Percentiles rank a stretch among this genome's conserved stretches.
Conservation (phyloP, 2,888 invertebrate species). For the Lissonota sp. region DNA sequence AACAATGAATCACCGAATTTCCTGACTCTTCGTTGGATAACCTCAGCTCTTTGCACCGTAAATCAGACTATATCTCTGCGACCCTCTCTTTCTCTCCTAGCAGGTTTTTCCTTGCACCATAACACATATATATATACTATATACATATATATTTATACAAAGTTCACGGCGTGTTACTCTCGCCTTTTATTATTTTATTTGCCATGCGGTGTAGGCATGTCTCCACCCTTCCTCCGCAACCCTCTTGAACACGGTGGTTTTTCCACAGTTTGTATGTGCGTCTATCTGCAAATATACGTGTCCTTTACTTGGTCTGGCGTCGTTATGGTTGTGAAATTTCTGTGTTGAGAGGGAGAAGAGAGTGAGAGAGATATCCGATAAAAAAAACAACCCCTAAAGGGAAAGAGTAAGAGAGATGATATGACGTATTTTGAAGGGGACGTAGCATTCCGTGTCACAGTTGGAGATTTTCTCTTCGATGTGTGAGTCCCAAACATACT, state of each 20-base stretch:
- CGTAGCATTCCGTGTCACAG: constrained; percentile 6
- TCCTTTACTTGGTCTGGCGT: constrained; percentile 17
- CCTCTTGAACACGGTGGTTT: background rate
- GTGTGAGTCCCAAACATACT: constrained; percentile 9
- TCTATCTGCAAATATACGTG: background rate
- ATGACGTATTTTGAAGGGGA: constrained; percentile 19
- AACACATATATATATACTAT: constrained; percentile 5
- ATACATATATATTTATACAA: background rate
- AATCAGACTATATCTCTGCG: constrained; percentile 79
- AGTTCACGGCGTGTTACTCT: constrained; percentile 36
- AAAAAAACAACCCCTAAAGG: background rate
- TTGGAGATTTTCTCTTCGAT: constrained; percentile 6
- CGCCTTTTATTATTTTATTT: constrained; percentile 76
- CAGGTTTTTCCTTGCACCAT: background rate
- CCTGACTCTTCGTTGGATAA: constrained; percentile 75
- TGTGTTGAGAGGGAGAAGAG: constrained; percentile 1
- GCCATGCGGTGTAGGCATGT: constrained; percentile 58
- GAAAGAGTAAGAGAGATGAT: background rate
- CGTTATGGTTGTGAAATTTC: constrained; percentile 30
- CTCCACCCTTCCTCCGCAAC: constrained; percentile 9
- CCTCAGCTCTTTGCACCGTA: constrained; percentile 78
- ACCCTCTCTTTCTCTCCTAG: constrained; percentile 53
- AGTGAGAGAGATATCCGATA: background rate
- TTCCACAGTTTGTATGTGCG: background rate
- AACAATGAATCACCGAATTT: constrained; percentile 80